phyloP scores from a whole-genome alignment of 2,797 vertebrate genomes.

The Gadopsis marmoratus region DNA sequence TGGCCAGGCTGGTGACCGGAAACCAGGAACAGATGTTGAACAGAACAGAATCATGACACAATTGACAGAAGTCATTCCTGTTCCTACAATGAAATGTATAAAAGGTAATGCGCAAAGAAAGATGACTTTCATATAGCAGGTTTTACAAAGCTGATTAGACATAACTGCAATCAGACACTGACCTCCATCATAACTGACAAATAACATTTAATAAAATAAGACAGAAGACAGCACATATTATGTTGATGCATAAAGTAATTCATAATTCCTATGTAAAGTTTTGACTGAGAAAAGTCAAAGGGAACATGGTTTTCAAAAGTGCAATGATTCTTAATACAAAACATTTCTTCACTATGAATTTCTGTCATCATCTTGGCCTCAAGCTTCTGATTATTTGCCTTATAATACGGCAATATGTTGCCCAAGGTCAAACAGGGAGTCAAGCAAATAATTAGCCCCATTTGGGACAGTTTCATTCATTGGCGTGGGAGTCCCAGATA shows the following conservation, averaged over 20 bases:
- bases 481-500: too few relatives aligned
- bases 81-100: neutral
- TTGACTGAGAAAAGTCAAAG: neutral
- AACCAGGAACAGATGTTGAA: too few relatives aligned
- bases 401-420: too few relatives aligned
- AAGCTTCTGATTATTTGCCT: too few relatives aligned
- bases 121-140: neutral
- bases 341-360: too few relatives aligned
- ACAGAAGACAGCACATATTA: neutral
- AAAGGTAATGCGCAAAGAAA: neutral
- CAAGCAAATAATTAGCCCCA: too few relatives aligned
- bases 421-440: too few relatives aligned
- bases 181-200: neutral
- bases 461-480: too few relatives aligned
- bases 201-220: neutral
- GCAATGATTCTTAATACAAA: neutral
- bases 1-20: too few relatives aligned
- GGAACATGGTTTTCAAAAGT: neutral
- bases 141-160: neutral
- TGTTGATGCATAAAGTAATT: neutral
- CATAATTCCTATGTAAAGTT: neutral
- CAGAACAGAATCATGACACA: too few relatives aligned
- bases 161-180: neutral
- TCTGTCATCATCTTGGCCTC: too few relatives aligned
- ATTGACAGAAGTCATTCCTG: neutral